Percentiles rank a stretch among this genome's conserved stretches.
These are phyloP conservation scores for Pseudopleuronectes americanus DNA, from an alignment of 2,797 vertebrate species.

Conservation along the genomic window DNA sequence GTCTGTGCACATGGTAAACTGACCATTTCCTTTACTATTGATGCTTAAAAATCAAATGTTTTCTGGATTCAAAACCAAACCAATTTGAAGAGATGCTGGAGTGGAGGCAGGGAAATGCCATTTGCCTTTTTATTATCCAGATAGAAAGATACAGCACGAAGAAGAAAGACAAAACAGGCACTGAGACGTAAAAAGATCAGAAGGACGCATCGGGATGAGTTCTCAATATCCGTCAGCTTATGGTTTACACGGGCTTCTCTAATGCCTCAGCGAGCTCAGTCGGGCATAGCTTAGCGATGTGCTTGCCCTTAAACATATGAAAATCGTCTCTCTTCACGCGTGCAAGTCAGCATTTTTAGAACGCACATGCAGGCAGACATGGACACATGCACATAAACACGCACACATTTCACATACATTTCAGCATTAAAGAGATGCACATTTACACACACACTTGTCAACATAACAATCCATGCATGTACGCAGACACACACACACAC, in stretches of 20 bases:
- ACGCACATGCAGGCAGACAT: constrained; percentile 22
- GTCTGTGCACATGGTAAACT: neutral
- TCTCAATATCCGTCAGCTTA: constrained; percentile 67
- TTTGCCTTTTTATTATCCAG: too few species aligned
- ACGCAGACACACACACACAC: neutral
- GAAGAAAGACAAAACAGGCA: neutral
- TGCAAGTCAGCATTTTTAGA: constrained; percentile 71
- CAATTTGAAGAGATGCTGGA: neutral
- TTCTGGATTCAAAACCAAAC: neutral
- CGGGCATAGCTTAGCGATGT: constrained; percentile 68
- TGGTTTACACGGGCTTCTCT: constrained; percentile 70
- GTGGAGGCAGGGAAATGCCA: too few species aligned
- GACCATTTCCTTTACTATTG: too few species aligned
- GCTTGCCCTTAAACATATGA: constrained; percentile 74
- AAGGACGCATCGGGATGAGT: constrained; percentile 22
- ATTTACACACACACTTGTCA: constrained; percentile 29
- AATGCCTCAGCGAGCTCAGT: constrained; percentile 70
- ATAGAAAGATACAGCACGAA: too few species aligned
- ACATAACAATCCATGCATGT: neutral
- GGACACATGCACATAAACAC: constrained; percentile 1
- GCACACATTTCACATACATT: constrained; percentile 6
- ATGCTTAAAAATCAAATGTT: neutral
- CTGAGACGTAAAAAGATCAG: neutral
- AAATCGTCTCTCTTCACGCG: constrained; percentile 67
- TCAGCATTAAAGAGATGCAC: constrained; percentile 14